Conservation (phyloP, 1,140 invertebrate genomes). For the Tribolium madens region DNA sequence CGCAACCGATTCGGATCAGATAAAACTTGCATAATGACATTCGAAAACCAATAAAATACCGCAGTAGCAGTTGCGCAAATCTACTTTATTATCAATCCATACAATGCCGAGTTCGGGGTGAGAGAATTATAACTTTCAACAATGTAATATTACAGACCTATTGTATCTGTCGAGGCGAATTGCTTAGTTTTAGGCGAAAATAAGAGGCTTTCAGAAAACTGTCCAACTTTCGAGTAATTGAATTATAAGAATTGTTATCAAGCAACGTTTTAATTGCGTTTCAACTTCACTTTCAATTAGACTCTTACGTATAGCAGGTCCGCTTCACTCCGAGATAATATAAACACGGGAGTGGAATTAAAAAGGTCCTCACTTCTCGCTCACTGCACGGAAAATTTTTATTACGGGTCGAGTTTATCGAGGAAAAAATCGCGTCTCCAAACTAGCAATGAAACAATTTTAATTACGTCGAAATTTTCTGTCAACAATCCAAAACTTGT, state of each 20-base stretch:
- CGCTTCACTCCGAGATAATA: conserved; percentile 30
- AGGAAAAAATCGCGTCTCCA: background rate
- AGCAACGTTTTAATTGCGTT: conserved; percentile 45
- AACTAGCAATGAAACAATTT: background rate
- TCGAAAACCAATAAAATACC: conserved; percentile 44
- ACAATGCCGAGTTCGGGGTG: conserved; percentile 9
- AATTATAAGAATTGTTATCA: conserved; percentile 47
- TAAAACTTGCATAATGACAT: conserved; percentile 40
- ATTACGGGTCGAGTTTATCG: conserved; percentile 1
- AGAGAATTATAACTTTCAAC: conserved; percentile 42
- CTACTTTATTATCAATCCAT: conserved; percentile 43
- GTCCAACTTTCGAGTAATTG: conserved; percentile 44
- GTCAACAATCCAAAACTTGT: background rate
- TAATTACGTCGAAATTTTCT: background rate
- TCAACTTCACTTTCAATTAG: conserved; percentile 45
- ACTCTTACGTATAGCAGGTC: conserved; percentile 27
- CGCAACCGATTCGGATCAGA: conserved; percentile 23
- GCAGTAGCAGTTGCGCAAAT: conserved; percentile 40
- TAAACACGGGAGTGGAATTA: conserved; percentile 24
- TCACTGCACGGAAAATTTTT: conserved; percentile 10
- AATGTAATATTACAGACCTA: conserved; percentile 41
- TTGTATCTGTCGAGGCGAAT: conserved; percentile 42
- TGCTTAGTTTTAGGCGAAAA: conserved; percentile 39
- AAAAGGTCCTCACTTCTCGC: conserved; percentile 9
- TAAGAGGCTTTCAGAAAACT: conserved; percentile 45